Conservation (phyloP, 2,113 vertebrate species). For the Syrmaticus mikado region DNA sequence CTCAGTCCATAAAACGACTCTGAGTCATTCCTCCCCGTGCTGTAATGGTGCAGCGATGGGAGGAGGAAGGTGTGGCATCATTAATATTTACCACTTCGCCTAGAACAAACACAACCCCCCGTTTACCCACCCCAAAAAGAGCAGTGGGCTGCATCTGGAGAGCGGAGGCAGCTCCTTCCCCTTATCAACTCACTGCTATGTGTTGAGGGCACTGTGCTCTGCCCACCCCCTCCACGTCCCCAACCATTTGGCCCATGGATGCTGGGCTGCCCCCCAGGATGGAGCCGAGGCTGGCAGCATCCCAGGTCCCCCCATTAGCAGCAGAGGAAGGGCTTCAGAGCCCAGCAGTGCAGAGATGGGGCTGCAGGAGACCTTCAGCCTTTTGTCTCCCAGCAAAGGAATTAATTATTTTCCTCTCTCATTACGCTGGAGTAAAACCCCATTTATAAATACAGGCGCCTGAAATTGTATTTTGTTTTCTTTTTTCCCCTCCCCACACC, state of each 20-base stretch:
- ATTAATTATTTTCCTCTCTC: constrained; percentile 67
- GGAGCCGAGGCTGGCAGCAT: not conserved
- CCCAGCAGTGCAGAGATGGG: accelerated
- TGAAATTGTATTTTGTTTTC: not conserved
- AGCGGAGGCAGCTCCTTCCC: not conserved
- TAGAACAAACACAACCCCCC: not conserved
- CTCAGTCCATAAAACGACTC: constrained; percentile 21
- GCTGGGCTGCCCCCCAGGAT: not conserved
- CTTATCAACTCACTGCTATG: accelerated
- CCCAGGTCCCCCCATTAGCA: accelerated
- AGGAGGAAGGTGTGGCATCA: not conserved
- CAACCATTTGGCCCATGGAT: not conserved
- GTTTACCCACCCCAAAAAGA: not conserved
- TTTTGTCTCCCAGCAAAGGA: constrained; percentile 49
- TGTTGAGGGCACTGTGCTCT: accelerated
- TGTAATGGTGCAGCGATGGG: not conserved
- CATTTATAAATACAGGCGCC: constrained; percentile 50
- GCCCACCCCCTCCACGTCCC: not conserved
- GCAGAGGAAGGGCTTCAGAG: not conserved
- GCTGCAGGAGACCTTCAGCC: not conserved
- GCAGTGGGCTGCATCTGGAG: not conserved
- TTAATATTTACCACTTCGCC: not conserved
- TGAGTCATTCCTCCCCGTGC: not conserved
- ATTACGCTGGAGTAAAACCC: constrained; percentile 44
- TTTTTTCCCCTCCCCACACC: not conserved